A percentile compares a stretch with the other conserved stretches of the same genome.
Conservation (phyloP, 64 coral and sea anemone species). For the Actinia equina region DNA sequence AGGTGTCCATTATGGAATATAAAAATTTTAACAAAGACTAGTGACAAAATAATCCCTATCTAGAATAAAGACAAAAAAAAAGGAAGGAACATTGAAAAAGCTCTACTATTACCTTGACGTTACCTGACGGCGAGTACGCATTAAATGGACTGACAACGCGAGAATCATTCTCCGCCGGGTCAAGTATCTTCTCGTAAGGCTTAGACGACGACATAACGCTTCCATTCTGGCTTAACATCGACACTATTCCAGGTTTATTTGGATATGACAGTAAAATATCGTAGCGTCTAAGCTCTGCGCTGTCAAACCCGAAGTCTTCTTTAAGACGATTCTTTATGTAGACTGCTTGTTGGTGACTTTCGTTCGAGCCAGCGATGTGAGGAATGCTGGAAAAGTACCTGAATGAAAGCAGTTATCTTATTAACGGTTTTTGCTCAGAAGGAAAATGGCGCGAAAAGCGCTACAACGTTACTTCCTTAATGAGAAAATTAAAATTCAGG, state of each 20-base stretch:
- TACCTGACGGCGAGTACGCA: slow-evolving; percentile 69
- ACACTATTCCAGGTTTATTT: slow-evolving; percentile 53
- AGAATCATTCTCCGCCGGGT: slow-evolving; percentile 50
- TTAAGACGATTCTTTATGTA: slow-evolving; percentile 39
- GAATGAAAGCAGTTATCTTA: neutral
- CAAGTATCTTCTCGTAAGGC: slow-evolving; percentile 47
- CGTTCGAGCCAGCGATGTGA: slow-evolving; percentile 51
- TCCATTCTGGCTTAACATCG: slow-evolving; percentile 29
- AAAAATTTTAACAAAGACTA: too few relatives aligned
- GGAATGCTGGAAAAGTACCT: slow-evolving; percentile 74
- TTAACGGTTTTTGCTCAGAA: neutral
- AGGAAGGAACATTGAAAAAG: too few relatives aligned
- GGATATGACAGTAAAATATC: slow-evolving; percentile 72
- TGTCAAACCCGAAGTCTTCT: slow-evolving; percentile 62
- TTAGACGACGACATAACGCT: slow-evolving; percentile 25
- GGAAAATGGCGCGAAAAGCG: neutral
- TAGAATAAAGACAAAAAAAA: too few relatives aligned
- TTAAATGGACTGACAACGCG: slow-evolving; percentile 65
- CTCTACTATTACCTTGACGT: slow-evolving; percentile 53
- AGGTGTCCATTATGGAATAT: too few relatives aligned
- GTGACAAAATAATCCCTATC: too few relatives aligned
- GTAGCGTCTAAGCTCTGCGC: slow-evolving; percentile 68
- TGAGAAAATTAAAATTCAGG: too few relatives aligned
- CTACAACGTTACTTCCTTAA: too few relatives aligned
- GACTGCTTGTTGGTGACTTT: slow-evolving; percentile 65